Percentiles rank a stretch among this genome's conserved stretches.
Evolutionary conservation across 2,113 vertebrate species (phyloP).

Genomic region (Pogona vitticeps): DNA sequence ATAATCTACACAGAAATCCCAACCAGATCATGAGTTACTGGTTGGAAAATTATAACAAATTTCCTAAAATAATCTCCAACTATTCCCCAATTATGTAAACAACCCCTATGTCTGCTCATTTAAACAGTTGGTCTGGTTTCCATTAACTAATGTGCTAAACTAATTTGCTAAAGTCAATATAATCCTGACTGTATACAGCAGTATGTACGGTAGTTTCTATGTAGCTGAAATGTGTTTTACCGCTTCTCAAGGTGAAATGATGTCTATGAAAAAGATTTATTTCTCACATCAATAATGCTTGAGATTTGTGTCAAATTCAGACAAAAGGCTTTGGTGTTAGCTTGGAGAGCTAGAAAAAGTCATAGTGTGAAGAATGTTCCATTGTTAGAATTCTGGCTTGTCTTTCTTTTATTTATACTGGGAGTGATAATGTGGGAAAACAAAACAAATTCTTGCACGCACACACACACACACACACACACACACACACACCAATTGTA

Average conservation of each 20-base stretch:
- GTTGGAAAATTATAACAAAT: neutral
- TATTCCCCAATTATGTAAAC: neutral
- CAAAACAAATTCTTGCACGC: neutral
- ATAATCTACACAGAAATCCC: neutral
- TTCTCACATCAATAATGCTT: constrained; percentile 37
- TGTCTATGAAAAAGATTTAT: constrained; percentile 6
- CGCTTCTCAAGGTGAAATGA: constrained; percentile 41
- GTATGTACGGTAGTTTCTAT: constrained; percentile 26
- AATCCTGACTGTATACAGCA: constrained; percentile 11
- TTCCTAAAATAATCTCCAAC: neutral
- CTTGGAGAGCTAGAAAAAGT: neutral
- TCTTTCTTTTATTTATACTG: neutral
- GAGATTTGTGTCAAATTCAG: constrained; percentile 18
- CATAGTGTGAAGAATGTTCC: neutral
- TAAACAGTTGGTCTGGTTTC: neutral
- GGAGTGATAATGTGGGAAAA: neutral
- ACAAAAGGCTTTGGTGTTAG: constrained; percentile 13
- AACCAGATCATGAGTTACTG: neutral
- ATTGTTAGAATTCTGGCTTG: constrained; percentile 1
- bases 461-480: rapidly evolving
- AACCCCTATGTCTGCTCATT: neutral
- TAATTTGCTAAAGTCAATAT: neutral
- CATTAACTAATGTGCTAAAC: constrained; percentile 4
- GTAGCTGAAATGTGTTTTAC: constrained; percentile 22
- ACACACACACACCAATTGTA: neutral